Base-by-base conservation (phyloP, 1,140 invertebrate genomes). In the Laupala kohalensis region DNA sequence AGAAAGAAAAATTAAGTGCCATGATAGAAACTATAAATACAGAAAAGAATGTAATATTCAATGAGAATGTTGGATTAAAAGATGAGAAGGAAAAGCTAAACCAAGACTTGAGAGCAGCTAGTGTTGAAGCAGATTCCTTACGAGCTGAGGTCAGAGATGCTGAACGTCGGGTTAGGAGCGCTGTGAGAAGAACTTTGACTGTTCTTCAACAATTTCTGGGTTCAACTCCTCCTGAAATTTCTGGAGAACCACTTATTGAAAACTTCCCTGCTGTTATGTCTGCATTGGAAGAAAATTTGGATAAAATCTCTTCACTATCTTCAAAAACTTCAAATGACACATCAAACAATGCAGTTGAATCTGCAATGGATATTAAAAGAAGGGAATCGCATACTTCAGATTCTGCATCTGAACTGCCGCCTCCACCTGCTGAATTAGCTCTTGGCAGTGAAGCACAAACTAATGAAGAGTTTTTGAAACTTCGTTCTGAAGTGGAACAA, bases 71-170 rank as follows among this genome's bases (percentile, higher is more conserved):
- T 15, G n/a, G 9, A 69, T 26, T 69, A 28, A 69, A 69, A 69
- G 27, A n/a, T 69, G 67, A 69, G 67, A 28, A 69, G 29, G 26
- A 37, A 15, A 28, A 69, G 19, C 23, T 69, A 12, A 69, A 69
- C 27, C 19, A 69, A 26, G 24, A 69, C 2, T 28, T 69, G 67
- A 19, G n/a, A 23, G 19, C 26, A 23, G 29, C 25, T 28, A 28
- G n/a, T 5, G 9, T 24, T 15, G 64, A 65, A 23, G n/a, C n/a
- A n/a, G 64, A 65, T 2, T 6, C n/a, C 1, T 65, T 65, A 23
- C n/a, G 25, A 65, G n/a, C n/a, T 15, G 64, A 65, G 23, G 25
- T 65, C 13, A 2, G 25, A 65, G n/a, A 65, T 5, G 64, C 64
- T 6, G 25, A 65, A 65, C 25, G n/a, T 5, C 12, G 25, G 23